These are phyloP conservation scores for Ashinkailepas kermadecensis DNA, from an alignment of 2,888 invertebrate species.

Conservation along the genomic window DNA sequence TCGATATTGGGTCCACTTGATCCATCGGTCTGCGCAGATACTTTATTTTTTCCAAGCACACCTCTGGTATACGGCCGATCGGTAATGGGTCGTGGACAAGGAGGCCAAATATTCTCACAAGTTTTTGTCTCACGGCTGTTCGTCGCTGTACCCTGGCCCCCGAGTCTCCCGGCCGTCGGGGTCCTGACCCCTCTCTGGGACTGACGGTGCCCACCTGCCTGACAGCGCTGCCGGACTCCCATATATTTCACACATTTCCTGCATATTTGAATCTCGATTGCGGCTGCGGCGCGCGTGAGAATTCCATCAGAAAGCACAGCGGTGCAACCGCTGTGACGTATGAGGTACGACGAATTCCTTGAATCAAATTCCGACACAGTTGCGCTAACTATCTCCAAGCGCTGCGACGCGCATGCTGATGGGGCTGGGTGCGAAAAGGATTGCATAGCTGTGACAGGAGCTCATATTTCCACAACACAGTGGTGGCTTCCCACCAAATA, in stretches of 20 bases:
- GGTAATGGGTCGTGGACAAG: not conserved
- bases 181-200: not conserved
- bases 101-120: not conserved
- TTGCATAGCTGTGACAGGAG: not conserved
- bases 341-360: not conserved
- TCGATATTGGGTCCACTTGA: not conserved
- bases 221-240: not conserved
- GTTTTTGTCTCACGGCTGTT: not conserved
- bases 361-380: not conserved
- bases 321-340: not conserved
- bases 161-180: not conserved
- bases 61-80: not conserved
- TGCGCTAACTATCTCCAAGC: not conserved
- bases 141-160: not conserved
- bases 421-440: not conserved
- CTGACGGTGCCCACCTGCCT: not conserved
- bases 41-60: not conserved
- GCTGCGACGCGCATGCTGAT: not conserved
- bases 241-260: slow-evolving; percentile 15
- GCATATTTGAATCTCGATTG: slow-evolving; percentile 8
- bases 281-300: slow-evolving; percentile 1
- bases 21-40: not conserved
- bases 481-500: not conserved
- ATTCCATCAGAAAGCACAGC: not conserved
- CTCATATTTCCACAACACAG: not conserved